Evolutionary conservation across 2,797 vertebrate species (phyloP).

Genomic region (Psittacula echo): DNA sequence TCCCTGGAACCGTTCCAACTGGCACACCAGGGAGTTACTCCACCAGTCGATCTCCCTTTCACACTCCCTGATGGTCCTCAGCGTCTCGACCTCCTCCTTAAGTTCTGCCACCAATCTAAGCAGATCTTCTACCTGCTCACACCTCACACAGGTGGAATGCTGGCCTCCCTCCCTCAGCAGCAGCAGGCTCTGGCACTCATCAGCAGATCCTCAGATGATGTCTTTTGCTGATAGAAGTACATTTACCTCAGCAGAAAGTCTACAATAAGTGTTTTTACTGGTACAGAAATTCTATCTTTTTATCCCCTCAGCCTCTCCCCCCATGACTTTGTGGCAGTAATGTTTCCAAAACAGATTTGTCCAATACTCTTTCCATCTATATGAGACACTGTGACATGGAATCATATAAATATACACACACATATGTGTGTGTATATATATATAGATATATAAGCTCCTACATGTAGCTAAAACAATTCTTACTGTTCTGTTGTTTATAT

Average conservation of each 20-base stretch:
- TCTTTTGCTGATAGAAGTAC: background rate
- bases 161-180: too few species aligned
- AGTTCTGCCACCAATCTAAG: too few species aligned
- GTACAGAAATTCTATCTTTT: background rate
- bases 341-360: background rate
- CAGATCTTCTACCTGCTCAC: too few species aligned
- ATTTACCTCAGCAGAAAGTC: background rate
- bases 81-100: too few species aligned
- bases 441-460: background rate
- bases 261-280: background rate
- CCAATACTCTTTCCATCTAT: background rate
- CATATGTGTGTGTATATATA: rapidly evolving
- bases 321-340: background rate
- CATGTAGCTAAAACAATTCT: background rate
- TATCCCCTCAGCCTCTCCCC: background rate
- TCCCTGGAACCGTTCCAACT: too few species aligned
- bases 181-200: too few species aligned
- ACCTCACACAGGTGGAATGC: too few species aligned
- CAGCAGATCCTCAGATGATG: background rate
- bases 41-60: too few species aligned
- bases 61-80: too few species aligned
- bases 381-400: background rate
- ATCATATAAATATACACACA: background rate
- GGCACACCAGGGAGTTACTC: too few species aligned
- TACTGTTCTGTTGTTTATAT: background rate